Base-by-base conservation (phyloP, 2,888 invertebrate species). In the Calliphora vomitoria region DNA sequence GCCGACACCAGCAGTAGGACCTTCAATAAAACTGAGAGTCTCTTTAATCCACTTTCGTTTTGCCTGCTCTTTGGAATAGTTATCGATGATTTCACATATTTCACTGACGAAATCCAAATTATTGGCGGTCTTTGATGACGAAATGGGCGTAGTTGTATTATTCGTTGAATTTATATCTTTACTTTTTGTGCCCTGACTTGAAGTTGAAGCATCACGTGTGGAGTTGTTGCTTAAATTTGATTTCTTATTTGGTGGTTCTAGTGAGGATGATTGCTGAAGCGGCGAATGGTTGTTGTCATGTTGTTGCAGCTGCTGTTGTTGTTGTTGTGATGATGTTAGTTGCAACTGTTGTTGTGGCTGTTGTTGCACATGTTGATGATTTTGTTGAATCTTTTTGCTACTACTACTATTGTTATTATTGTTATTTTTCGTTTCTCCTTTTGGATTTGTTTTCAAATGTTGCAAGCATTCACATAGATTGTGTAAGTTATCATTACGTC, bases 1-100 rank as follows among this genome's bases (percentile, higher is more conserved):
- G 20, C 89, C 89, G 11, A 68, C 89, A 44, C 90, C 71, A 15
- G 88, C 50, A 6, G 85, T 89, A 6, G 90, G 90, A 11, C 92
- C 93, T 89, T 94, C 93, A 78, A 94, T 93, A 80, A 92, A 94
- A 66, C 92, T 93, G 0, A 94, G 89, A 0, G 93, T 92, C 71
- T 93, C 93, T 66, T 93, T 92, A 15, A 94, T 91, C 94, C 94
- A 94, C 76, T 92, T 91, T 35, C 93, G 92, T 86, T 90, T 91
- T 0, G 89, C 88, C 80, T 92, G 91, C 62, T 92, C 91, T 25
- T 92, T 92, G n/a, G 92, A 90, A 82, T 91, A 92, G 74, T 89
- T 92, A 64, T 93, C 92, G 15, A 93, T 89, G 58, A 93, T 90
- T 72, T 93, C 93, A 47, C 92, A 92, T 80, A 93, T 91, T 83